These are phyloP conservation scores for Nomada lathburiana DNA, from an alignment of 2,888 invertebrate species.

Conservation along the genomic window DNA sequence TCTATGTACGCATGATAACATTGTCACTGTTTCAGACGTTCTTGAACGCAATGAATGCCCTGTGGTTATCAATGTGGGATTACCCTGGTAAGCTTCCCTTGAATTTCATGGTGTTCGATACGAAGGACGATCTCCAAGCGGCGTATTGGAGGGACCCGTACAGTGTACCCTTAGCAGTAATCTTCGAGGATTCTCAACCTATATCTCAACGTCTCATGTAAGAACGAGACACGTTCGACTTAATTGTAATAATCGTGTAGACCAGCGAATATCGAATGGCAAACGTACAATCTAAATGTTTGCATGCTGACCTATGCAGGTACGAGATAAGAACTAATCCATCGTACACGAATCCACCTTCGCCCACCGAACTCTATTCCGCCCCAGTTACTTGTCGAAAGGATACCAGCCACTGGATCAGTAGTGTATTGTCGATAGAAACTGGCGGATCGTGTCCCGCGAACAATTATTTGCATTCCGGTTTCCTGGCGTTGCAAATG, in stretches of 20 bases:
- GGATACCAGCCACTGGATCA: constrained; percentile 87
- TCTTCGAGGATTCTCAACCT: constrained; percentile 86
- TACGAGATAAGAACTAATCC: constrained; percentile 92
- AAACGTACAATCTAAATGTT: neutral
- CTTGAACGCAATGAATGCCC: constrained; percentile 87
- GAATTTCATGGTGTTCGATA: constrained; percentile 88
- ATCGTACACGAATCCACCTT: constrained; percentile 88
- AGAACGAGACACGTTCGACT: constrained; percentile 52
- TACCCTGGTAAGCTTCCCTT: constrained; percentile 86
- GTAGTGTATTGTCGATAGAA: constrained; percentile 89
- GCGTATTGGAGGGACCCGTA: constrained; percentile 89
- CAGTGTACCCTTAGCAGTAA: constrained; percentile 89
- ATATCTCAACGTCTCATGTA: constrained; percentile 85
- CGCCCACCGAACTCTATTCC: constrained; percentile 88
- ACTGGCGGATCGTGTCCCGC: constrained; percentile 90
- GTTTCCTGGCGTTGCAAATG: constrained; percentile 90
- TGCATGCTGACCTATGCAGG: constrained; percentile 80
- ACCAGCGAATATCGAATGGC: neutral
- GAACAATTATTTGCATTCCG: constrained; percentile 91
- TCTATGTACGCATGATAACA: neutral
- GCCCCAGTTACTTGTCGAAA: constrained; percentile 90
- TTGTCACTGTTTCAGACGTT: constrained; percentile 75
- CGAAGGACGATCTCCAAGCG: constrained; percentile 88
- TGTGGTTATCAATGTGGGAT: constrained; percentile 86
- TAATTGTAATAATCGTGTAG: neutral